phyloP scores from a whole-genome alignment of 2,113 vertebrate species.

The Megalops atlanticus region DNA sequence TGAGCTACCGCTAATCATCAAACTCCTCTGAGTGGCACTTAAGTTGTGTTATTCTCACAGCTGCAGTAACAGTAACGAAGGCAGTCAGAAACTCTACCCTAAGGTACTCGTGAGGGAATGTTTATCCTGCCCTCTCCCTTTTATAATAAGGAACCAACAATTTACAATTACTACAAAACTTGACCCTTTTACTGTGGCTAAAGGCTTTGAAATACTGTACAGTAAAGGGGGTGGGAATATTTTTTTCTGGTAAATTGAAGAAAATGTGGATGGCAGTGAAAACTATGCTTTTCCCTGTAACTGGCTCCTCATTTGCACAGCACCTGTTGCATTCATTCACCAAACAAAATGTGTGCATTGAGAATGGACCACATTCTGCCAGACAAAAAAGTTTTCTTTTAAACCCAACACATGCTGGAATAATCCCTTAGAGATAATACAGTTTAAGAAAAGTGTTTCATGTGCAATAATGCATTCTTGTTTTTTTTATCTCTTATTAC shows the following conservation, averaged over 20 bases:
- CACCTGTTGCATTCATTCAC: too few species aligned
- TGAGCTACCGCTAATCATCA: neutral
- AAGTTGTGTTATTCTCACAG: slow-evolving; percentile 17
- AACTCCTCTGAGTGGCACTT: slow-evolving; percentile 36
- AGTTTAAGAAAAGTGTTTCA: neutral
- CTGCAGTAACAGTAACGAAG: neutral
- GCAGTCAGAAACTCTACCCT: slow-evolving; percentile 14
- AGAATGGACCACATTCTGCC: neutral
- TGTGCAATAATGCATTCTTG: neutral
- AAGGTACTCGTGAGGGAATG: slow-evolving; percentile 16
- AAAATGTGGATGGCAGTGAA: too few species aligned
- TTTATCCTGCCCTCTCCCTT: neutral
- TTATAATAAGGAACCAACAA: neutral
- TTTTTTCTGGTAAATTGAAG: too few species aligned
- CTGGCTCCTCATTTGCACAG: too few species aligned
- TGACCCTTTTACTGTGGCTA: neutral
- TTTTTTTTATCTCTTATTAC: neutral
- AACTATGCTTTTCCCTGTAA: too few species aligned
- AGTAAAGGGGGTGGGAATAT: neutral
- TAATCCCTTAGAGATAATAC: neutral
- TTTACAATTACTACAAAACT: neutral
- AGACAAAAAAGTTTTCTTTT: neutral
- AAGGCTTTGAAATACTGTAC: neutral
- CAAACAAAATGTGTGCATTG: neutral
- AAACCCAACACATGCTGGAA: neutral